Evolutionary conservation across 2,113 vertebrate genomes (phyloP), one percentile per base, ranked within the genome.

Genomic region (Callopanchax toddi): DNA sequence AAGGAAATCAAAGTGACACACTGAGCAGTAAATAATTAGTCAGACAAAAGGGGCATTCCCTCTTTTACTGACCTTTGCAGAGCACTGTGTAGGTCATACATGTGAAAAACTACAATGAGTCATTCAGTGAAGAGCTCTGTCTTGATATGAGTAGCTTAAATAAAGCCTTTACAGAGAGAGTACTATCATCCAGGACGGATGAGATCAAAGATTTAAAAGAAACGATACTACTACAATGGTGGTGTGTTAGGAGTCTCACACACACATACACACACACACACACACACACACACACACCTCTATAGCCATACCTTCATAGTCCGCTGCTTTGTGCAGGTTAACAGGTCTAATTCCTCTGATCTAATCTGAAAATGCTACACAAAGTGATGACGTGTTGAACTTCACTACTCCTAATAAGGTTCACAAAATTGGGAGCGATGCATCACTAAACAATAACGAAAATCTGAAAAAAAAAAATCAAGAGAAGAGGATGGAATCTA

Each of bases 401-500:
- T 39, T 74, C 46, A 46, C 79, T 81, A 76, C 49, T 82, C 15
- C 62, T 59, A 43, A 13, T 20, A 11, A 56, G 25, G 54, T 72
- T 75, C 63, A 79, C 76, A 64, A 53, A 32, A 18, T 67, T 37
- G 76, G 80, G 34, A 49, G 40, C 53, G 71, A 84, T 67, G 79
- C 46, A 10, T 59, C 3, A 34, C 15, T 6, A 34, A 32, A 1
- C 29, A 32, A n/a, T n/a, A n/a, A n/a, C n/a, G 23, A 15, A n/a
- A 34, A 43, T 2, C 0, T 20, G 21, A 20, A 50, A 78, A 63
- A 58, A 53, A 78, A 82, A 36, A 34, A 11, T 52, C 79, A 63
- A 58, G 53, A 76, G 83, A 87, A 86, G 25, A 81, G 71, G 80
- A 87, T 88, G 82, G 82, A 87, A 76, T 84, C 81, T 91, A 76